Evolutionary conservation across 2,888 invertebrate genomes (phyloP), one percentile per base, ranked within the genome.

Genomic region (Lasius fuliginosus): DNA sequence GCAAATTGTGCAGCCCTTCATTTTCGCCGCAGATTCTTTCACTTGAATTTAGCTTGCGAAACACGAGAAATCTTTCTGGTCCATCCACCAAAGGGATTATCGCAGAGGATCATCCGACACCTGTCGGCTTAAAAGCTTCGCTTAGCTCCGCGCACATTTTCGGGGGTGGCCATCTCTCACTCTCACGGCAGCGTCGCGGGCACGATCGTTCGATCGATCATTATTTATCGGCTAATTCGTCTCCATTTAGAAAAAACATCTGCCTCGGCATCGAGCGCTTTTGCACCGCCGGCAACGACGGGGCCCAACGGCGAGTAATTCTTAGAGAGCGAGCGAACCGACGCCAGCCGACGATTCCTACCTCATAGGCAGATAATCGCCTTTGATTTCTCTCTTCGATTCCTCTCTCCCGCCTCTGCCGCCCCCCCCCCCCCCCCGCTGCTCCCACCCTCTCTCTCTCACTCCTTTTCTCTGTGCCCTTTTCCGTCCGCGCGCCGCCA

Each of bases 371-470:
- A 94, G 94, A 94, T 94, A 94, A 94, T 94, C 94, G 94, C 92
- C 94, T 94, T 94, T 94, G 94, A 94, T 94, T 94, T 94, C 94
- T 94, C 94, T 94, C 94, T 94, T 94, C 94, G 94, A 94, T 94
- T 94, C 93, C 92, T 89, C 91, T 88, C 64, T 73, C n/a, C 65
- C 92, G 92, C 77, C 84, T 74, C 73, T 58, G 68, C 73, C 68
- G 75, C 53, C 53, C 23, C 4, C 15, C 40, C 73, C 68, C 73
- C 53, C 53, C 23, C 4, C 15, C 40, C 18, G 15, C 65, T 33
- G 23, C 40, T 56, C 83, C 36, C 77, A 81, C 71, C 58, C 15
- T 15, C n/a, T 82, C 79, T 56, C 60, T 81, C 67, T 81, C 83
- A 82, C 77, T 69, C 60, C n/a, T 36, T 56, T 42, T 92, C 90